A percentile compares a stretch with the other conserved stretches of the same genome.
Evolutionary conservation across 2,888 invertebrate genomes (phyloP).

Genomic region (Heliconius cydno): DNA sequence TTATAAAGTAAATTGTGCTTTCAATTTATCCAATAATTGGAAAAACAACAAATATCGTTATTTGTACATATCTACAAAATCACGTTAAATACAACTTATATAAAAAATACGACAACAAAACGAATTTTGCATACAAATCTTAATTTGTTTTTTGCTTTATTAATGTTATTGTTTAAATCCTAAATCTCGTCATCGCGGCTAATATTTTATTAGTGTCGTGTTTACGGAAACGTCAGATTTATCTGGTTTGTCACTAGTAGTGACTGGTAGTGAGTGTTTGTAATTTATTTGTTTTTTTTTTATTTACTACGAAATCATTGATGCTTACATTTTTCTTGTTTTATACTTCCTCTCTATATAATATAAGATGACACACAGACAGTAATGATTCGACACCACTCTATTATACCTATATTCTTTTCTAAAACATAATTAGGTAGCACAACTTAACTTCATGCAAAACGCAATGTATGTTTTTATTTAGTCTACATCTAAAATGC

Average conservation of each 20-base stretch:
- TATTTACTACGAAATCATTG: background rate
- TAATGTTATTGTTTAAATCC: conserved; percentile 10
- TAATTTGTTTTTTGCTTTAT: conserved; percentile 22
- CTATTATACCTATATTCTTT: too few species aligned
- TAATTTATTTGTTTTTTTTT: conserved; percentile 16
- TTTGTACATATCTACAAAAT: background rate
- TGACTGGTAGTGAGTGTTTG: background rate
- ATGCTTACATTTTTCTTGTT: too few species aligned
- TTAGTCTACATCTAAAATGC: background rate
- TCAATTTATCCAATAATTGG: background rate
- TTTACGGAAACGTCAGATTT: conserved; percentile 34
- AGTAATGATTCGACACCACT: too few species aligned
- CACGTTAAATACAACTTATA: conserved; percentile 19
- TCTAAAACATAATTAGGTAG: too few species aligned
- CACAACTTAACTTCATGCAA: background rate
- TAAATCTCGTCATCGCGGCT: conserved; percentile 31
- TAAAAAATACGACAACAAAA: conserved; percentile 8
- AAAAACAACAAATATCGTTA: background rate
- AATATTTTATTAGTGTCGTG: conserved; percentile 32
- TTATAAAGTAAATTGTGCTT: background rate
- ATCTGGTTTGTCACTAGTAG: background rate
- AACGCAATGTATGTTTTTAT: background rate
- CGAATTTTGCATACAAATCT: conserved; percentile 37
- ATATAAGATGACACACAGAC: too few species aligned
- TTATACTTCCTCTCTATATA: too few species aligned